A percentile compares a stretch with the other conserved stretches of the same genome.
These are phyloP conservation scores for Megastigmus dorsalis DNA, from an alignment of 2,888 invertebrate species.

Conservation along the genomic window DNA sequence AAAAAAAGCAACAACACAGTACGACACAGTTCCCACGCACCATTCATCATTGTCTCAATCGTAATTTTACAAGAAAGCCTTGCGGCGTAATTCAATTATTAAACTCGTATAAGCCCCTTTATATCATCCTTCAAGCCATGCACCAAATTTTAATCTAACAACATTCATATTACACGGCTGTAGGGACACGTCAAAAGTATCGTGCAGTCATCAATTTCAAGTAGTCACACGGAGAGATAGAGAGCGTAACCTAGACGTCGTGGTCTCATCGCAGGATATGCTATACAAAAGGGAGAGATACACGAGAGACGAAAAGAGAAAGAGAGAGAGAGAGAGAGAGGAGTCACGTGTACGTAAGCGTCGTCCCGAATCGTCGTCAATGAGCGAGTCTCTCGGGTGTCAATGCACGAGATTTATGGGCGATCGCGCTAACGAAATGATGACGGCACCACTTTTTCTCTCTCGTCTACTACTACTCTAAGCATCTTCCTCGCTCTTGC, in stretches of 20 bases:
- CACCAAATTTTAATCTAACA: slow-evolving; percentile 1
- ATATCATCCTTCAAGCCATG: too few species aligned
- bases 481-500: slow-evolving; percentile 3
- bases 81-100: too few species aligned
- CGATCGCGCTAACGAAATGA: slow-evolving; percentile 55
- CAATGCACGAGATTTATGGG: slow-evolving; percentile 56
- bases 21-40: too few species aligned
- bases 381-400: slow-evolving; percentile 11
- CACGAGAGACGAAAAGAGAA: neutral
- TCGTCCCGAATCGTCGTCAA: neutral
- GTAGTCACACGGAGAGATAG: neutral
- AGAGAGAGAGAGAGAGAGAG: neutral
- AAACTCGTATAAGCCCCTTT: too few species aligned
- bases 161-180: neutral
- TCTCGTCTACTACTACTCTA: too few species aligned
- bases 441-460: slow-evolving; percentile 43
- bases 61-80: too few species aligned
- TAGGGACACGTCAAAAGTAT: neutral
- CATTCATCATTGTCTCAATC: too few species aligned
- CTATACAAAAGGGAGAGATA: neutral
- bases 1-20: too few species aligned
- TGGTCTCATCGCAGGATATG: neutral
- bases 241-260: slow-evolving; percentile 13
- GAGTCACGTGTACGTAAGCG: neutral
- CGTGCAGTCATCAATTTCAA: slow-evolving; percentile 22